Evolutionary conservation across 2,888 invertebrate genomes (phyloP), one percentile per base, ranked within the genome.

Genomic region (Lithophane leautieri): DNA sequence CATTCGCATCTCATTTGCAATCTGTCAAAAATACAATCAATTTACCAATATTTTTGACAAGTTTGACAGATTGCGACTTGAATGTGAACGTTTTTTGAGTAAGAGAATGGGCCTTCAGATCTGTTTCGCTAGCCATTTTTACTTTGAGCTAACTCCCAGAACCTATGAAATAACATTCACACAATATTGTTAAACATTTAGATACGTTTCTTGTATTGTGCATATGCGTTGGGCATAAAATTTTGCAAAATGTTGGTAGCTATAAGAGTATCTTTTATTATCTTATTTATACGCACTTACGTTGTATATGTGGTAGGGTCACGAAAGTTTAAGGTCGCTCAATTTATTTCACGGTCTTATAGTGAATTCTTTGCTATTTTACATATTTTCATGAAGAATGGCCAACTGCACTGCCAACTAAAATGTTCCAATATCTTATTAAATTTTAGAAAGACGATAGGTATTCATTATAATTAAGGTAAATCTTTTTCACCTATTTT

Each of bases 301-400:
- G 78, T 82, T 84, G 70, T n/a, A 82, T 78, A 87, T 87, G 87
- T 79, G 82, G 84, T 78, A 68, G 81, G 87, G 87, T 88, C 82
- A 83, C 86, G 73, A 81, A 85, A 89, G 89, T 89, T 89, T 89
- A 89, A 90, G 90, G 90, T 88, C 87, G 73, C 67, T 76, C 87
- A 85, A 88, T 90, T 88, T 90, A 90, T 89, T 91, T 90, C 83
- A 88, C 79, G 81, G 89, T 71, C 86, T 86, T 87, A 72, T 70
- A 82, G 88, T 79, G 77, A 88, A 89, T 88, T 90, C 88, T 82
- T 88, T 82, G 79, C 75, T 80, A 62, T 80, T 63, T 54, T 65
- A 89, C 88, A 86, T 76, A 90, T 65, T n/a, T 69, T 25, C 62
- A 25, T 25, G 19, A 42, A 79, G 70, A 66, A 16, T 28, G 14